Conservation (phyloP, 2,113 vertebrate species). For the Paralichthys olivaceus region DNA sequence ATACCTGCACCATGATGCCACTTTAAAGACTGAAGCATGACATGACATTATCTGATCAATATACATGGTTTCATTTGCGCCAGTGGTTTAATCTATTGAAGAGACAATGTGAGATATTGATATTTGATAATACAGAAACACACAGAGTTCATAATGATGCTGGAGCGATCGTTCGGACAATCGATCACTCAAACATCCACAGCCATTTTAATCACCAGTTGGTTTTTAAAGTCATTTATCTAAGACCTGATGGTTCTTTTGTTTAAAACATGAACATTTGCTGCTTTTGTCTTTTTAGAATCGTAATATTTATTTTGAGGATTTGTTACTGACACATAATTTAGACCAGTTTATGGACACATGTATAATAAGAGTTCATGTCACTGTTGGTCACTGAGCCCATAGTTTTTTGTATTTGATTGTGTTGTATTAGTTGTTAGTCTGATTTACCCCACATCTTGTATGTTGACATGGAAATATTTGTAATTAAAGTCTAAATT, state of each 20-base stretch:
- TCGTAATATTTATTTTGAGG: neutral
- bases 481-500: conserved; percentile 45
- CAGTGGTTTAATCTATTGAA: neutral
- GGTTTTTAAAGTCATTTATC: neutral
- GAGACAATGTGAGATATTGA: neutral
- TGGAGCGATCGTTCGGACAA: neutral
- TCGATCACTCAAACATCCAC: neutral
- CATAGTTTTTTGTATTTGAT: neutral
- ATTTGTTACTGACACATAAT: neutral
- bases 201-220: neutral
- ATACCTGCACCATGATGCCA: too few relatives aligned
- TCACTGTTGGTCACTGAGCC: neutral
- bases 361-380: neutral
- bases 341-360: neutral
- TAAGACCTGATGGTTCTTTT: neutral
- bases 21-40: too few relatives aligned
- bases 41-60: neutral
- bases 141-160: neutral
- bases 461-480: conserved; percentile 38
- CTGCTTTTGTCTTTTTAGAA: neutral
- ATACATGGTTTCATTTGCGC: neutral
- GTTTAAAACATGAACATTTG: neutral
- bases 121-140: neutral
- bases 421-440: neutral
- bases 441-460: conserved; percentile 2